Conservation (phyloP, 2,113 vertebrate species). For the Eulemur macaco region DNA sequence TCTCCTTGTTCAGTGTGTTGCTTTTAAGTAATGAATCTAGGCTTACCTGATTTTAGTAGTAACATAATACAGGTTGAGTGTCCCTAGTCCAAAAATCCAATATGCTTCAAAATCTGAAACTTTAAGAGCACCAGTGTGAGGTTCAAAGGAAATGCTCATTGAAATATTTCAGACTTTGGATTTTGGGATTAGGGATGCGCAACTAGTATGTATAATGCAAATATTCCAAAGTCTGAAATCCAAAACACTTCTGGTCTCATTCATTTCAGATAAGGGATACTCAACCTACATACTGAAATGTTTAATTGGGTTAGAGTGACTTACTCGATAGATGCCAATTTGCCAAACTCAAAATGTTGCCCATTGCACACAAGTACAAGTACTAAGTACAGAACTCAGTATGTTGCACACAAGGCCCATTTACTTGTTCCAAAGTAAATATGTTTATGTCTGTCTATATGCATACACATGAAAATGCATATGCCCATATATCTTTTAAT, state of each 20-base stretch:
- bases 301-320: background rate
- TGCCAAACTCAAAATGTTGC: background rate
- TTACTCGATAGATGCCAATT: background rate
- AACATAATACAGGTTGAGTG: background rate
- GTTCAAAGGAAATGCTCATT: background rate
- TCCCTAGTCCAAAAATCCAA: background rate
- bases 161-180: background rate
- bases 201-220: background rate
- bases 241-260: background rate
- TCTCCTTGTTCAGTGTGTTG: background rate
- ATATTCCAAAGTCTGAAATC: background rate
- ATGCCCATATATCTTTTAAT: background rate
- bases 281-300: background rate
- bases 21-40: constrained; percentile 11
- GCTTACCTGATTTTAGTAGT: background rate
- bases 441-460: background rate
- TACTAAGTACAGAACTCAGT: background rate
- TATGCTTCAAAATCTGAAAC: background rate
- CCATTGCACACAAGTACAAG: too few species aligned
- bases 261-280: background rate
- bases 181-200: background rate
- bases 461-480: background rate
- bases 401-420: background rate
- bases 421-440: background rate
- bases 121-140: background rate